A percentile compares a stretch with the other conserved stretches of the same genome.
Conservation (phyloP, 2,888 invertebrate genomes). For the Malachius bipustulatus region DNA sequence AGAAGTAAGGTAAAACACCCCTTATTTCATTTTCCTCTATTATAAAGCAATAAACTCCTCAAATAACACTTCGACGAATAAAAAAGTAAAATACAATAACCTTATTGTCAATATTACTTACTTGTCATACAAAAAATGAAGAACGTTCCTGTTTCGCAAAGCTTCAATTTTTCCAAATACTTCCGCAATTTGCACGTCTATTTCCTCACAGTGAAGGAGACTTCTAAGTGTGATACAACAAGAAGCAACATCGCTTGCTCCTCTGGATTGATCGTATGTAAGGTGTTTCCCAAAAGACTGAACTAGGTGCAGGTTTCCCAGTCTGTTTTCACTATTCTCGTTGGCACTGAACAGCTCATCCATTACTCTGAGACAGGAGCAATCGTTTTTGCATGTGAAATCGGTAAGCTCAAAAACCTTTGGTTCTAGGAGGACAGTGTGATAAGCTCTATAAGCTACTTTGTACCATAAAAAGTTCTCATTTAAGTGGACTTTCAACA, state of each 20-base stretch:
- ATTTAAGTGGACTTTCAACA: no score
- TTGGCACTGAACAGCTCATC: no score
- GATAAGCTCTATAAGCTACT: no score
- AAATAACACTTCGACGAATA: no score
- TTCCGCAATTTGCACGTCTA: conserved; percentile 32
- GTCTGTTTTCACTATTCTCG: conserved; percentile 15
- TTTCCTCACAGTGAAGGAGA: conserved; percentile 26
- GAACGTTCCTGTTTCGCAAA: conserved; percentile 22
- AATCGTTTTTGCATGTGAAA: no score
- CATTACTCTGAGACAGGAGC: no score
- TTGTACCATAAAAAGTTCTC: no score
- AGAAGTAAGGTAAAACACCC: no score
- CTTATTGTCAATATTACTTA: conserved; percentile 12
- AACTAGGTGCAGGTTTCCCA: conserved; percentile 25
- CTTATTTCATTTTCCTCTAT: no score
- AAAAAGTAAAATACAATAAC: conserved; percentile 9
- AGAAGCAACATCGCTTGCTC: conserved; percentile 20
- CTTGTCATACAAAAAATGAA: conserved; percentile 24
- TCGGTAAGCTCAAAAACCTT: no score
- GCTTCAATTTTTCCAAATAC: conserved; percentile 26
- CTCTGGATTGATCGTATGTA: conserved; percentile 23
- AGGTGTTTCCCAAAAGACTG: conserved; percentile 28
- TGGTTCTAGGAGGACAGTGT: no score
- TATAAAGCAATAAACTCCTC: no score
- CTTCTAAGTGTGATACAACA: conserved; percentile 25